Evolutionary conservation across 2,113 vertebrate genomes (phyloP), one percentile per base, ranked within the genome.

Genomic region (Xyrauchen texanus): DNA sequence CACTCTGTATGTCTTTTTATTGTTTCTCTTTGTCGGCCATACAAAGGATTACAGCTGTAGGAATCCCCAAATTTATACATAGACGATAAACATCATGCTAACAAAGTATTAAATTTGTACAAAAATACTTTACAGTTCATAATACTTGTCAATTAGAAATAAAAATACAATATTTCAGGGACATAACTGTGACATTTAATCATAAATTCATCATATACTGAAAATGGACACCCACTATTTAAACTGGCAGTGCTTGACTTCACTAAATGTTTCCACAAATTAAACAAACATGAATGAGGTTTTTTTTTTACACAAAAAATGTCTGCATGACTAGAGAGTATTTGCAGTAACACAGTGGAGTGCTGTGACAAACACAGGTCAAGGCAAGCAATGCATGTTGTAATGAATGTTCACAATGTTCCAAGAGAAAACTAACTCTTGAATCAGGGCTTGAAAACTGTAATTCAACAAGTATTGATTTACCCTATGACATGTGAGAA

Each of bases 21-120:
- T 92, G 89, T 91, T 89, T 88, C 87, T 91, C 87, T 92, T 90
- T 84, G 86, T 92, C 88, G 88, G 93, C 93, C 95, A 95, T 98
- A 98, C 94, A 97, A 98, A 98, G 95, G 92, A 94, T 93, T 92
- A 93, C 94, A 95, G 95, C 93, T 94, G 94, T 93, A 93, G 93
- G 91, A 94, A 92, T 95, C 94, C 89, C 94, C 93, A 94, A 93
- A 93, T 95, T 89, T 93, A 94, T 94, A 98, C 95, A 96, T 93
- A 93, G 95, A 98, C 92, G 91, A 98, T 97, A 96, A 97, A 98
- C 96, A 93, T 93, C 98, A 98, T 98, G 98, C 98, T 98, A 98
- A 97, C 98, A 98, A 98, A 98, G 97, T 99, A 99, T 97, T 98
- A 98, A 98, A 99, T 98, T 98, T 98, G 96, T 99, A 99, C 97